Evolutionary conservation across 92 coral and sea anemone species (phyloP).

Genomic region (Bergia sp.): DNA sequence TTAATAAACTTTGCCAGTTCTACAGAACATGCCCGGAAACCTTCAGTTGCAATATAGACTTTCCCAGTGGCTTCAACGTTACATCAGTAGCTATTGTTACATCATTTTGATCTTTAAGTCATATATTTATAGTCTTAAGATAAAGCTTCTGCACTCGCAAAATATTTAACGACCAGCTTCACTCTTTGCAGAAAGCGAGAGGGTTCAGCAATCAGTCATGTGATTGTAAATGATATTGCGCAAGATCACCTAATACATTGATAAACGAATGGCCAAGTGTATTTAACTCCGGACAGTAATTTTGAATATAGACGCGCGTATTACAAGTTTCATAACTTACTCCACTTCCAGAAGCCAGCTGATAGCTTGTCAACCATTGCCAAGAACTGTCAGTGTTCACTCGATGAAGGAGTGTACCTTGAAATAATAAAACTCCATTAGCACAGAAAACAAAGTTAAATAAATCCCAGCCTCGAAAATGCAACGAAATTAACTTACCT

Average conservation of each 20-base stretch:
- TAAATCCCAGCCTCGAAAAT: not conserved
- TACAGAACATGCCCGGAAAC: not conserved
- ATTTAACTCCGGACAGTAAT: not conserved
- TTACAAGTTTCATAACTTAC: constrained; percentile 34
- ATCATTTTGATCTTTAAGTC: too few species aligned
- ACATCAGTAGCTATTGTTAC: too few species aligned
- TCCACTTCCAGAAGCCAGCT: constrained; percentile 71
- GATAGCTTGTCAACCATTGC: constrained; percentile 70
- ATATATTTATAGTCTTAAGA: not conserved
- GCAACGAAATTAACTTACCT: constrained; percentile 22
- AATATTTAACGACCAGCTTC: not conserved
- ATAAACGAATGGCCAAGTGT: not conserved
- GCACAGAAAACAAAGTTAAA: not conserved
- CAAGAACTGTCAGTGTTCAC: constrained; percentile 53
- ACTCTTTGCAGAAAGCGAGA: too few species aligned
- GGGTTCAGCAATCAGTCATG: too few species aligned
- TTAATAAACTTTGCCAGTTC: not conserved
- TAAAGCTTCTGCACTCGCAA: not conserved
- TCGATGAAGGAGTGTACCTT: constrained; percentile 54
- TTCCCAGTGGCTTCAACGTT: not conserved
- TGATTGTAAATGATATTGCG: too few species aligned
- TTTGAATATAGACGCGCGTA: not conserved
- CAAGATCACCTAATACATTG: too few species aligned
- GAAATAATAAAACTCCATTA: not conserved
- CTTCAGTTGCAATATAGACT: not conserved